These are phyloP conservation scores for Bombyx huttoni DNA, from an alignment of 2,888 invertebrate species.

Conservation along the genomic window DNA sequence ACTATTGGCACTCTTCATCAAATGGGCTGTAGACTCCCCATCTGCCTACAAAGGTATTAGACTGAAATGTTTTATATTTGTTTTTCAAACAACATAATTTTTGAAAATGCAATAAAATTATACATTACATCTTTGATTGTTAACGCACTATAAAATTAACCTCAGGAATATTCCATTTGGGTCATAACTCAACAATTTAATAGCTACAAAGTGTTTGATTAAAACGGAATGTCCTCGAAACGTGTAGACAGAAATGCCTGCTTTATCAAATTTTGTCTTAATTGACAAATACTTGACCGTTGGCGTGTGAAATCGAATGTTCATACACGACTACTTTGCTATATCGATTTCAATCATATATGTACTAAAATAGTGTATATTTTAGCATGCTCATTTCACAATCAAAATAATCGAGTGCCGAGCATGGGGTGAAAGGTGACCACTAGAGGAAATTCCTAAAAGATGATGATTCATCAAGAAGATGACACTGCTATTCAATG, in stretches of 20 bases:
- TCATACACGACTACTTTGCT: conserved; percentile 31
- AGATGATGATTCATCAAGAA: no score
- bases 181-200: neutral
- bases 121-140: no score
- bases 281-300: conserved; percentile 68
- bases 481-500: no score
- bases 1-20: no score
- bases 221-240: conserved; percentile 38
- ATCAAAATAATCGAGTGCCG: conserved; percentile 9
- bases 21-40: no score
- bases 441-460: conserved; percentile 6
- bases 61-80: no score
- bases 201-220: conserved; percentile 17
- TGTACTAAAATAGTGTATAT: neutral
- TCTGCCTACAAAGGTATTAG: no score
- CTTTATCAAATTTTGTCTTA: conserved; percentile 58
- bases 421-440: conserved; percentile 18
- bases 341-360: conserved; percentile 8
- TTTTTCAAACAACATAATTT: no score
- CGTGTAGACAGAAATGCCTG: conserved; percentile 39
- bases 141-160: no score
- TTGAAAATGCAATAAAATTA: no score
- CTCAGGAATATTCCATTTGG: no score
- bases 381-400: conserved; percentile 6
- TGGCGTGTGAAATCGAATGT: conserved; percentile 64